Evolutionary conservation across 2,113 vertebrate species (phyloP).

Genomic region (Turdus rufiventris): DNA sequence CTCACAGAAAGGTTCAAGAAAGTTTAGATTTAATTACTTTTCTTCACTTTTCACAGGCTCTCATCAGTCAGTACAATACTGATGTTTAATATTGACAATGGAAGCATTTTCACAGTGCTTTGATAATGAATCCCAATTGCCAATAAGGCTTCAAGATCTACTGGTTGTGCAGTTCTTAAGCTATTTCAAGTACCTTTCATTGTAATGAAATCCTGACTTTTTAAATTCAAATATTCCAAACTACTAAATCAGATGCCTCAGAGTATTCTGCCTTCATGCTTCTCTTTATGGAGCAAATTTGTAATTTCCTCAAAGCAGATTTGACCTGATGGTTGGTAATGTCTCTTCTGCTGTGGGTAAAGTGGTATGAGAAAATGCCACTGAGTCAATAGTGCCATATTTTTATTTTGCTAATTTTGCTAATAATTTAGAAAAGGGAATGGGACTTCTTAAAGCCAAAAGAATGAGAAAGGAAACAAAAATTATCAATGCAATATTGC

Average conservation of each 20-base stretch:
- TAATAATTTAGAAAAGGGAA: not conserved
- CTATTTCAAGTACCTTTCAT: not conserved
- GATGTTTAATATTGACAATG: not conserved
- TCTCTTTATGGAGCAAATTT: not conserved
- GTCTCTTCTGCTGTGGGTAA: not conserved
- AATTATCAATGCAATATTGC: not conserved
- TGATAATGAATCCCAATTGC: not conserved
- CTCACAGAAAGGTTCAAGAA: not conserved
- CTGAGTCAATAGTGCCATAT: not conserved
- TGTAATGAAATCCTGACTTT: not conserved
- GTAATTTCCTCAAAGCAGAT: not conserved
- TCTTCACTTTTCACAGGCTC: not conserved
- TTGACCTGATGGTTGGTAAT: not conserved
- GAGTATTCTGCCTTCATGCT: not conserved
- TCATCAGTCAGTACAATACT: not conserved
- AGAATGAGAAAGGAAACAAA: not conserved
- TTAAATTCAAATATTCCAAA: not conserved
- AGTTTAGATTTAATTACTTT: not conserved
- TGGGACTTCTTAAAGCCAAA: not conserved
- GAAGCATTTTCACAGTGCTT: not conserved
- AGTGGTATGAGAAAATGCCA: not conserved
- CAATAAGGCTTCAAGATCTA: not conserved
- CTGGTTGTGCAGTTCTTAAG: not conserved
- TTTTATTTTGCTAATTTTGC: not conserved
- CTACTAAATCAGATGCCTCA: not conserved